Base-by-base conservation (phyloP, 2,113 vertebrate species). In the Triplophysa rosa region DNA sequence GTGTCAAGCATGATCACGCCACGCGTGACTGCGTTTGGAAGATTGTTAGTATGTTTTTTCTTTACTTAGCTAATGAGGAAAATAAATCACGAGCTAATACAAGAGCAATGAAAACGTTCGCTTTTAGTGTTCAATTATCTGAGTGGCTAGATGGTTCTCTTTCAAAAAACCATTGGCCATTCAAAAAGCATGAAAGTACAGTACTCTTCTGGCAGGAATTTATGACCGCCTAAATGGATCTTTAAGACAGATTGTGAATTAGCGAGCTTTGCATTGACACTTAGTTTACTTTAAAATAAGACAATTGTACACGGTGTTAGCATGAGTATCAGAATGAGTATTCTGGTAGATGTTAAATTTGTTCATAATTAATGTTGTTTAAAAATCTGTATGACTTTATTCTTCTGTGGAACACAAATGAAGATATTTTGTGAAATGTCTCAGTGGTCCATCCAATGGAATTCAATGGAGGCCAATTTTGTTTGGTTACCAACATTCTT, bases 61-160 rank as follows among this genome's bases (percentile, higher is more conserved):
- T 74, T 74, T 47, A 62, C 40, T 62, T 75, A 26, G 72, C 21
- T 75, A 63, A 75, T 49, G 56, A 62, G 56, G 21, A 49, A 49
- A 42, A 63, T 75, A 75, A 75, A 63, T 75, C 59, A 62, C 24
- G 23, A n/a, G 23, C 23, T 49, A 62, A 62, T 23, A 47, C 40
- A 63, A 47, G 42, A 75, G 72, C 58, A 62, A 63, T 63, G 62
- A n/a, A 73, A 45, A 26, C 26, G 4, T 24, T 40, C 40, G 33
- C 33, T 72, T 72, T 72, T 61, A 72, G n/a, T n/a, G 42, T 75
- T 63, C 2, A 75, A 75, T 75, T 75, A 49, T 75, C 59, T 72
- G 33, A 72, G 70, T 40, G 54, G 69, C n/a, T 71, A 37, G 23
- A 72, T 17, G 33, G 14, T 7, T 59, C 70, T 59, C 19, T 21